phyloP scores from a whole-genome alignment of 2,797 vertebrate genomes.

The Danio albolineatus region DNA sequence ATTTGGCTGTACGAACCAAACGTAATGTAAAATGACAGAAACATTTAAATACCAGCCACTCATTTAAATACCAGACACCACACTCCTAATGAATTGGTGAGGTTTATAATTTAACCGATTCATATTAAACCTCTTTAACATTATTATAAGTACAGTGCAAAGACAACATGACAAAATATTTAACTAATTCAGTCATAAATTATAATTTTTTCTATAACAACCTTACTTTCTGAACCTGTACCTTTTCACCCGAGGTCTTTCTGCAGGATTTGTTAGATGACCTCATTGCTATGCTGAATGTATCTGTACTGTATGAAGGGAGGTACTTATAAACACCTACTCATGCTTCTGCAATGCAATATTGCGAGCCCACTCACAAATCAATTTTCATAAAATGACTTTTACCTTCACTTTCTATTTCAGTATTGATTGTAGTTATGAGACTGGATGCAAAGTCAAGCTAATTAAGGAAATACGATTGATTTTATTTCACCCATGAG shows the following conservation, averaged over 20 bases:
- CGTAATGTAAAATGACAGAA: too few relatives aligned
- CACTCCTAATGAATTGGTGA: too few relatives aligned
- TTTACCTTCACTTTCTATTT: conserved; percentile 83
- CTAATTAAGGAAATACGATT: conserved; percentile 81
- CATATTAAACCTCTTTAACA: too few relatives aligned
- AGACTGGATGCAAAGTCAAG: conserved; percentile 79
- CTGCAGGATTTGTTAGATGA: background rate
- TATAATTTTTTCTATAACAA: background rate
- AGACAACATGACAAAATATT: conserved; percentile 1
- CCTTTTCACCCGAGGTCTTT: conserved; percentile 9
- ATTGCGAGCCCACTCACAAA: conserved; percentile 70
- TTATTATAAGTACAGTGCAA: too few relatives aligned
- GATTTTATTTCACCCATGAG: conserved; percentile 78
- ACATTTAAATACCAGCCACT: too few relatives aligned
- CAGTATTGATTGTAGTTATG: conserved; percentile 77
- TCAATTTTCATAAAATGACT: conserved; percentile 76
- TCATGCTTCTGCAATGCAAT: conserved; percentile 72
- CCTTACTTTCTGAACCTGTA: background rate
- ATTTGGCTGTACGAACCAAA: too few relatives aligned
- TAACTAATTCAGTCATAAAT: conserved; percentile 2
- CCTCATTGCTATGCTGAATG: conserved; percentile 24
- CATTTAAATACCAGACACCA: too few relatives aligned
- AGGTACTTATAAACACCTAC: conserved; percentile 72
- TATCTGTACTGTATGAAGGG: conserved; percentile 66
- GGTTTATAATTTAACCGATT: too few relatives aligned